Percentiles rank a stretch among this genome's conserved stretches.
Evolutionary conservation across 2,888 invertebrate species (phyloP).

Genomic region (Plutella xylostella): DNA sequence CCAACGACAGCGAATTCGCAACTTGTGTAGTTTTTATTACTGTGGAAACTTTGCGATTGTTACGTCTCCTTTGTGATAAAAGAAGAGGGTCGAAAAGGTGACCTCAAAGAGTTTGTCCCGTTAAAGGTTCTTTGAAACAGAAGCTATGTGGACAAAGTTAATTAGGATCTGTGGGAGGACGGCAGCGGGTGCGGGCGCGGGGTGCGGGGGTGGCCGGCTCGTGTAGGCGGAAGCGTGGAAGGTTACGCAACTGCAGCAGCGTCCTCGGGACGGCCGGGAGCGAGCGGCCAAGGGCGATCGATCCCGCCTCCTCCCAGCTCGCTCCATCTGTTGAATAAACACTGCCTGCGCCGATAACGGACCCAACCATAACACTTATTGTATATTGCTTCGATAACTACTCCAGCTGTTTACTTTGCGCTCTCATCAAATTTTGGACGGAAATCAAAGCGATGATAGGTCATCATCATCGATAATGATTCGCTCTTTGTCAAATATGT

Average conservation of each 20-base stretch:
- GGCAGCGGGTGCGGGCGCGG: too few relatives aligned
- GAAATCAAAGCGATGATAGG: neutral
- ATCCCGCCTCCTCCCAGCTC: slow-evolving; percentile 19
- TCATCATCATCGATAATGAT: neutral
- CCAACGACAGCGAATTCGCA: too few relatives aligned
- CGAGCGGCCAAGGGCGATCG: slow-evolving; percentile 63
- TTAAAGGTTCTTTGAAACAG: too few relatives aligned
- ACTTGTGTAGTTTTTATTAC: too few relatives aligned
- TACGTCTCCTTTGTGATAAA: too few relatives aligned
- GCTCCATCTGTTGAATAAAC: neutral
- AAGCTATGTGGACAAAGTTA: too few relatives aligned
- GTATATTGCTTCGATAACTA: slow-evolving; percentile 5
- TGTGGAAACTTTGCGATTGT: too few relatives aligned
- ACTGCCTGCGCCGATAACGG: slow-evolving; percentile 7
- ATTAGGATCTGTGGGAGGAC: too few relatives aligned
- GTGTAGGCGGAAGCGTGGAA: slow-evolving; percentile 3
- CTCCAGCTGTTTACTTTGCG: neutral
- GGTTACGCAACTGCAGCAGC: slow-evolving; percentile 53
- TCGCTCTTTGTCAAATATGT: too few relatives aligned
- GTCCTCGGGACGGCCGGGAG: slow-evolving; percentile 34
- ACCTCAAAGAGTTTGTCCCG: too few relatives aligned
- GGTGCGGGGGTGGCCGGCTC: neutral
- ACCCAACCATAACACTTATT: slow-evolving; percentile 4
- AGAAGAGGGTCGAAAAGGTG: too few relatives aligned
- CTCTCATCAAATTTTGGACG: neutral